Evolutionary conservation across 23 tunicate genomes (phyloP).

Genomic region (Diplosoma virens): DNA sequence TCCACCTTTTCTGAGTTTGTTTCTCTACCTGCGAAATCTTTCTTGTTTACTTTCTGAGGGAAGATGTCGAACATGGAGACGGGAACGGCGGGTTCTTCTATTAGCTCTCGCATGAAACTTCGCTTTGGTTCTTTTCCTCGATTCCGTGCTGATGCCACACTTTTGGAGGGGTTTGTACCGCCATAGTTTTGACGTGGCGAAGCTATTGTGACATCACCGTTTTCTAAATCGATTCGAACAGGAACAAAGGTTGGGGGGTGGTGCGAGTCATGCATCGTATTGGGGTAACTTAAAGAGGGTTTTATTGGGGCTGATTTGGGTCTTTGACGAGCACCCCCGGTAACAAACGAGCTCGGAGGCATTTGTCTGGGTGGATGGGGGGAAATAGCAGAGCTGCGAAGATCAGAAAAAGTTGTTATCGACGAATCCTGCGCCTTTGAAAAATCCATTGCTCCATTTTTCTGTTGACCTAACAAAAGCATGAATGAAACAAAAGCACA

Average conservation of each 20-base stretch:
- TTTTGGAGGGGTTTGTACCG: too few species aligned
- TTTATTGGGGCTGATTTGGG: conserved; percentile 82
- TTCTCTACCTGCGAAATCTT: not conserved
- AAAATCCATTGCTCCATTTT: too few species aligned
- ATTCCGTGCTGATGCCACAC: conserved; percentile 51
- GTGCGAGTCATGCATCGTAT: conserved; percentile 25
- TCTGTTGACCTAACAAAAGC: too few species aligned
- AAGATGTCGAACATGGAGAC: conserved; percentile 52
- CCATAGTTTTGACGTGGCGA: not conserved
- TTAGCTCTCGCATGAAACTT: conserved; percentile 31
- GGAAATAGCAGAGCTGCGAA: conserved; percentile 62
- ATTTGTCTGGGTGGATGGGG: conserved; percentile 21
- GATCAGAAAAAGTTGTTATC: conserved; percentile 64
- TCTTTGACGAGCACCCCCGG: conserved; percentile 21
- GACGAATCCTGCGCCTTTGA: conserved; percentile 18
- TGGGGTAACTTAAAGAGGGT: conserved; percentile 49
- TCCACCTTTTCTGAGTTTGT: not conserved
- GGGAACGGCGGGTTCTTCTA: conserved; percentile 19
- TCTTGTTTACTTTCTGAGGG: conserved; percentile 16
- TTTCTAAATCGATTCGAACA: conserved; percentile 43
- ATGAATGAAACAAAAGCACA: too few species aligned
- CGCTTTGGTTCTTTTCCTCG: conserved; percentile 2
- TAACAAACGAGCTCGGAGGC: not conserved
- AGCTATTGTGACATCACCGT: conserved; percentile 48
- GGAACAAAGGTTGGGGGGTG: conserved; percentile 28